phyloP scores from a whole-genome alignment of 2,888 invertebrate species.

The Drosophila pseudotakahashii region DNA sequence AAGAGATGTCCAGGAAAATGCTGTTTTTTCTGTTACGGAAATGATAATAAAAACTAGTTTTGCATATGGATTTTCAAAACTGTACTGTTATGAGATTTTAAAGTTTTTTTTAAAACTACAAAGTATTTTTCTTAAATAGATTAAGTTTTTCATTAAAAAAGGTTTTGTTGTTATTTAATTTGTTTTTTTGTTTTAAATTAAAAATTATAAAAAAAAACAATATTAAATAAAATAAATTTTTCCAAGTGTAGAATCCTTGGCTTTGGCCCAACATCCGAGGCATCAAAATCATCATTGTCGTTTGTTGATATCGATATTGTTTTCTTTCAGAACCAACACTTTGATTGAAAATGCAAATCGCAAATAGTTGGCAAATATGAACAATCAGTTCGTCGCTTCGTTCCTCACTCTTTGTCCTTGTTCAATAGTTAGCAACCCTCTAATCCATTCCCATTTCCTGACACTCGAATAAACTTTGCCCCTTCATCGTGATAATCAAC shows the following conservation, averaged over 20 bases:
- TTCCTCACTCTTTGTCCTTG: not conserved
- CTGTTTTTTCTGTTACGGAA: not conserved
- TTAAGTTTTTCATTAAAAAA: no score
- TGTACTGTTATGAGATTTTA: not conserved
- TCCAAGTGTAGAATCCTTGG: not conserved
- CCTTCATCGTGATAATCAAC: constrained; percentile 56
- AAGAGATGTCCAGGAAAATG: not conserved
- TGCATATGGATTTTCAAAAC: not conserved
- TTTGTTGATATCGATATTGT: constrained; percentile 24
- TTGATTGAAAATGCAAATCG: constrained; percentile 49
- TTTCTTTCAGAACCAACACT: constrained; percentile 13
- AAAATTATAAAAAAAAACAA: no score
- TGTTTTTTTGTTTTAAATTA: no score
- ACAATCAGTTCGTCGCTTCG: constrained; percentile 28
- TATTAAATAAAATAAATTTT: not conserved
- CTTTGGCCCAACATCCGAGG: constrained; percentile 1
- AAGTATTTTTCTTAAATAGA: no score
- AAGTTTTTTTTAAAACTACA: no score
- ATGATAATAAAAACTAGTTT: not conserved
- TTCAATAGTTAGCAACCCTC: not conserved
- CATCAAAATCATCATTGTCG: constrained; percentile 15
- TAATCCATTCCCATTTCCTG: constrained; percentile 3
- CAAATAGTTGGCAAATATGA: constrained; percentile 31
- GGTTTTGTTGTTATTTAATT: no score
- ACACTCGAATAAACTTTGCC: constrained; percentile 47